Evolutionary conservation across 1,140 invertebrate genomes (phyloP).

Genomic region (Platorchestia sp.): DNA sequence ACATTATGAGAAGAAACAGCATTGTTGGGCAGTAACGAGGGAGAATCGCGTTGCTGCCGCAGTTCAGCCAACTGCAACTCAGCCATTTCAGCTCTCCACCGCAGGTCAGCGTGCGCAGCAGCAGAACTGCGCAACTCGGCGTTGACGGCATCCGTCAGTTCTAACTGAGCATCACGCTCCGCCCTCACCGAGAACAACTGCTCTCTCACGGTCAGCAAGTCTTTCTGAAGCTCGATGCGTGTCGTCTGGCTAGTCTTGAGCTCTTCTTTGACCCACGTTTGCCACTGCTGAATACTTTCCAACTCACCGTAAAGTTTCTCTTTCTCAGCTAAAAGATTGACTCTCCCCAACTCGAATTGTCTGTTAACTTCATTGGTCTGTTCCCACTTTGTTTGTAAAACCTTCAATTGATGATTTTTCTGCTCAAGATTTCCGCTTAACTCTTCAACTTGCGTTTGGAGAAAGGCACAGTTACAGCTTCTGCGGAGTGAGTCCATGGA

Average conservation of each 20-base stretch:
- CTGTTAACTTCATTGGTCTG: not conserved
- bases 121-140: not conserved
- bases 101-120: not conserved
- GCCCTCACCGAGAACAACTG: not conserved
- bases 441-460: not conserved
- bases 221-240: not conserved
- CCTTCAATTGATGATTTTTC: not conserved
- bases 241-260: not conserved
- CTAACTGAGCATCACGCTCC: not conserved
- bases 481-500: not conserved
- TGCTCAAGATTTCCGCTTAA: not conserved
- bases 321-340: not conserved
- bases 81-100: not conserved
- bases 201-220: not conserved
- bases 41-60: not conserved
- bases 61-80: not conserved
- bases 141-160: not conserved
- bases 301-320: constrained; percentile 5
- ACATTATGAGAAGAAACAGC: not conserved
- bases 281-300: constrained; percentile 29
- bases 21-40: not conserved
- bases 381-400: not conserved
- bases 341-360: not conserved
- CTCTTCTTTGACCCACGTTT: not conserved
- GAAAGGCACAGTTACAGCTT: not conserved